Percentiles rank a stretch among this genome's conserved stretches.
phyloP scores from a whole-genome alignment of 23 tunicate genomes.

The Botrylloides violaceus region DNA sequence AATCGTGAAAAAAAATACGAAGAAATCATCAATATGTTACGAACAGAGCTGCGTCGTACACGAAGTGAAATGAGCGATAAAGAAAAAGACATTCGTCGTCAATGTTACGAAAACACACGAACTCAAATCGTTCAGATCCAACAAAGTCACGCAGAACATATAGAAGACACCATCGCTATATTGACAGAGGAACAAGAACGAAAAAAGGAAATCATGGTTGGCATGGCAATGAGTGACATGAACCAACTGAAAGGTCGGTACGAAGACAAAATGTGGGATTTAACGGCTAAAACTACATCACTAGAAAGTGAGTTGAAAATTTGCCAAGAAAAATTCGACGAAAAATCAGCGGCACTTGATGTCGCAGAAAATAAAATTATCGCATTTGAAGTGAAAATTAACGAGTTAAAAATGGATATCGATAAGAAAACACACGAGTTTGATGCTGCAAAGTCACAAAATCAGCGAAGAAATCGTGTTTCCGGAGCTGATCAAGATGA shows the following conservation, averaged over 20 bases:
- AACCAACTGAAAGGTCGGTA: not conserved
- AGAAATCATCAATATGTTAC: slow-evolving; percentile 1
- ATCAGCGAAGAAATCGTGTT: not conserved
- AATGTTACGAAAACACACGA: not conserved
- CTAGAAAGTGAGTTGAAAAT: slow-evolving; percentile 8
- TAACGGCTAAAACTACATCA: not conserved
- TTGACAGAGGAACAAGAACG: slow-evolving; percentile 1
- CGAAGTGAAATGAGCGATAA: not conserved
- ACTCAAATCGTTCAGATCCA: slow-evolving; percentile 18
- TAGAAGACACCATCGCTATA: slow-evolving; percentile 1
- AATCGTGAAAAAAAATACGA: not conserved
- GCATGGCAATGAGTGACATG: not conserved
- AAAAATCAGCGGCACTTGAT: not conserved
- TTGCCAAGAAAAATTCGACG: not conserved
- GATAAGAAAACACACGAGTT: not conserved
- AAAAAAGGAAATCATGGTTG: not conserved
- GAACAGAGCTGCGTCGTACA: slow-evolving; percentile 26
- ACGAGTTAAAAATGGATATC: not conserved
- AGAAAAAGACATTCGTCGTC: not conserved
- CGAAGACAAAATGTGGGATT: not conserved
- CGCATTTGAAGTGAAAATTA: not conserved
- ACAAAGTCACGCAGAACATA: not conserved
- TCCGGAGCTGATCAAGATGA: not conserved
- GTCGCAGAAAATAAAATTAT: not conserved
- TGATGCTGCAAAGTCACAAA: not conserved